Evolutionary conservation across 2,888 invertebrate genomes (phyloP).

Genomic region (Catotricha subobsoleta): DNA sequence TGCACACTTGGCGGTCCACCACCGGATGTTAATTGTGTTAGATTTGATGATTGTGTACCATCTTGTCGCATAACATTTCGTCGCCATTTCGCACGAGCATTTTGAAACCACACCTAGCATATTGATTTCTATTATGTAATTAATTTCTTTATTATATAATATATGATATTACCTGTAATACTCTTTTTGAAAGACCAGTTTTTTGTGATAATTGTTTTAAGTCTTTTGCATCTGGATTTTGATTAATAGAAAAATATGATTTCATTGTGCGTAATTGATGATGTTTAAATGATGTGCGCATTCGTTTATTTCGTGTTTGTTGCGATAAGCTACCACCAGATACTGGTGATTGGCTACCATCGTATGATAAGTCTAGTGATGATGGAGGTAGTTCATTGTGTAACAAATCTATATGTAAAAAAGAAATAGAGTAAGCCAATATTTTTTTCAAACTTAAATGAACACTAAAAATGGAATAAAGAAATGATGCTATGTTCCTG

Average conservation of each 20-base stretch:
- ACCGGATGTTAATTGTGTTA: not conserved
- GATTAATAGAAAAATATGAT: constrained; percentile 89
- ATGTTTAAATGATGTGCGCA: constrained; percentile 94
- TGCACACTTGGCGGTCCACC: constrained; percentile 13
- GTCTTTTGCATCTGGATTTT: constrained; percentile 95
- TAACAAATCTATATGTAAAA: constrained; percentile 11
- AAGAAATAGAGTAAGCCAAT: not conserved
- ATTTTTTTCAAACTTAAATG: too few relatives aligned
- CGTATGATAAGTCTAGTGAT: constrained; percentile 14
- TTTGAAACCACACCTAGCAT: constrained; percentile 88
- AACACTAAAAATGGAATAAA: too few relatives aligned
- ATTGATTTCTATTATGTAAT: not conserved
- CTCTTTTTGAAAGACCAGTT: constrained; percentile 85
- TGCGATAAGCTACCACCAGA: constrained; percentile 11
- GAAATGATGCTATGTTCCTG: too few relatives aligned
- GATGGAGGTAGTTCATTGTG: constrained; percentile 12
- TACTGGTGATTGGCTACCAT: constrained; percentile 15
- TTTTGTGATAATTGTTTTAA: constrained; percentile 89
- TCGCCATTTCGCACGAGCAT: constrained; percentile 89
- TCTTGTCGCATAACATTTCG: constrained; percentile 71
- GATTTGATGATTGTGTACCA: constrained; percentile 9
- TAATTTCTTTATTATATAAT: not conserved
- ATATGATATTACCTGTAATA: constrained; percentile 56
- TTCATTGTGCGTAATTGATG: constrained; percentile 94
- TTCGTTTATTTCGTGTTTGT: constrained; percentile 54